A percentile compares a stretch with the other conserved stretches of the same genome.
phyloP scores from a whole-genome alignment of 2,113 vertebrate species.

The Hemichromis elongatus region DNA sequence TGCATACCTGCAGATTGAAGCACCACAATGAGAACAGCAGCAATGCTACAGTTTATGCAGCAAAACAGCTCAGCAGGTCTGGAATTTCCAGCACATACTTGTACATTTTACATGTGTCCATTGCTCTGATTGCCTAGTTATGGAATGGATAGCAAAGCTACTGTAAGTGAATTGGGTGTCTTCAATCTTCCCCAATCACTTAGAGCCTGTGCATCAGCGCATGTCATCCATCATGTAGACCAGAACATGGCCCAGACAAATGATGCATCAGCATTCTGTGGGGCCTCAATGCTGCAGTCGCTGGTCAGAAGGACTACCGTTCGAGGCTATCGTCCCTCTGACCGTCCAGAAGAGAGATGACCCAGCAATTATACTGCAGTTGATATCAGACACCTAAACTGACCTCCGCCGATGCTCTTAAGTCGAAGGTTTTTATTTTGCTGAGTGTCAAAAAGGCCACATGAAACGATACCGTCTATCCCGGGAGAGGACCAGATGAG shows the following conservation, averaged over 20 bases:
- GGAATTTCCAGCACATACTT: neutral
- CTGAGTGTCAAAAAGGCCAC: conserved; percentile 8
- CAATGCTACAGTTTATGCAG: neutral
- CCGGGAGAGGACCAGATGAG: neutral
- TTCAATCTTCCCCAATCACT: conserved; percentile 94
- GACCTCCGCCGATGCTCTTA: conserved; percentile 7
- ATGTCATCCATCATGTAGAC: conserved; percentile 88
- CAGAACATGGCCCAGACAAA: conserved; percentile 74
- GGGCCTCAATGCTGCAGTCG: conserved; percentile 8
- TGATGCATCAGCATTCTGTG: conserved; percentile 83
- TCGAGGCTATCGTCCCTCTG: neutral
- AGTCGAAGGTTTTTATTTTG: conserved; percentile 26
- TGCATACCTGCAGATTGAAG: neutral
- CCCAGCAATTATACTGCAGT: conserved; percentile 11
- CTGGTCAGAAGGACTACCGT: neutral
- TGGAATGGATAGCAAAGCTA: conserved; percentile 82
- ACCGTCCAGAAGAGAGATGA: conserved; percentile 18
- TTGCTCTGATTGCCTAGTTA: conserved; percentile 84
- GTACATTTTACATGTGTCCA: conserved; percentile 71
- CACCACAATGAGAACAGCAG: neutral
- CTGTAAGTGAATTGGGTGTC: conserved; percentile 87
- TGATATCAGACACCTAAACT: conserved; percentile 29
- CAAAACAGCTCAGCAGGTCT: neutral
- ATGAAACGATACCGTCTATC: neutral
- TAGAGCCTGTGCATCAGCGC: conserved; percentile 83